Percentiles rank a stretch among this genome's conserved stretches.
These are phyloP conservation scores for Elgaria multicarinata DNA, from an alignment of 2,113 vertebrate genomes.

Conservation along the genomic window DNA sequence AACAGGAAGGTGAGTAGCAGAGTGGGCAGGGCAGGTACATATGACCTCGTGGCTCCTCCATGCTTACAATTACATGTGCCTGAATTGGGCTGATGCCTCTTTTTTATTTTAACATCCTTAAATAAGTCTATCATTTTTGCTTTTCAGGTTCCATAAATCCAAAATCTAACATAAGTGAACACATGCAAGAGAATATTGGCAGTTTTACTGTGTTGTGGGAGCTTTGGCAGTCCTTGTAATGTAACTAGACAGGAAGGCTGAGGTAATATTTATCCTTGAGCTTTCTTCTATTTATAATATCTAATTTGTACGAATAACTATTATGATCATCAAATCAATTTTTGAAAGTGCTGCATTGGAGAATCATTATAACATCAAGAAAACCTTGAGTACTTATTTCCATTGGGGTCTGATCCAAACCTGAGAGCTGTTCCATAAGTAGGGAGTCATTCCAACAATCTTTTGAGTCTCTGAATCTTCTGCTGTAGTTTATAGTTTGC, in stretches of 20 bases:
- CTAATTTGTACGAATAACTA: constrained; percentile 10
- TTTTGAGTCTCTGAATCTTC: neutral
- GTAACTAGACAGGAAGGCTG: neutral
- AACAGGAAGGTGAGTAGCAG: neutral
- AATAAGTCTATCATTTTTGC: neutral
- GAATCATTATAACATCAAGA: constrained; percentile 3
- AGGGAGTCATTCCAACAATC: neutral
- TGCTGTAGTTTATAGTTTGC: neutral
- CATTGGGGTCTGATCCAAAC: constrained; percentile 11
- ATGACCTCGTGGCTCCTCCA: neutral
- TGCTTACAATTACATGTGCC: neutral
- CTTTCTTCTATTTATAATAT: constrained; percentile 28
- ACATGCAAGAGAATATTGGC: neutral
- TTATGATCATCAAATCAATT: constrained; percentile 13
- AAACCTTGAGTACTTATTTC: constrained; percentile 6
- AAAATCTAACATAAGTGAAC: neutral
- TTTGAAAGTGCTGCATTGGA: constrained; percentile 6
- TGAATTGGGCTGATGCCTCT: neutral
- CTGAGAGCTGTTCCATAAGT: neutral
- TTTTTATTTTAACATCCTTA: neutral
- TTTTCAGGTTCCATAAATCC: neutral
- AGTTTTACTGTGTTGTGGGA: neutral
- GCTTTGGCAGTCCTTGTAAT: neutral
- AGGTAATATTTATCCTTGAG: constrained; percentile 21
- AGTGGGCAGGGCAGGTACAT: neutral